phyloP scores from a whole-genome alignment of 2,888 invertebrate species.

The Hermaeophaga mercurialis region DNA sequence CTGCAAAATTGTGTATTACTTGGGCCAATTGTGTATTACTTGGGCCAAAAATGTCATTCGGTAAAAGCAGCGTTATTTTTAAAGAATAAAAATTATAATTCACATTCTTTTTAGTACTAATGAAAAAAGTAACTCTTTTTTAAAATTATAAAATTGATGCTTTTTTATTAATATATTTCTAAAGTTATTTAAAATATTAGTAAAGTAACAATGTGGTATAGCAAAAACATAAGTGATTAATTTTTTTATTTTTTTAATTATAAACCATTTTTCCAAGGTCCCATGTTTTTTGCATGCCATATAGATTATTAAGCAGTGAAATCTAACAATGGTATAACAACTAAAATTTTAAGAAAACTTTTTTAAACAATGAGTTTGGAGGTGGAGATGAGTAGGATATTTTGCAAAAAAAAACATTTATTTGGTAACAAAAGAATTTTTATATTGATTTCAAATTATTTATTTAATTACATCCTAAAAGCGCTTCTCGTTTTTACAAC shows the following conservation, averaged over 20 bases:
- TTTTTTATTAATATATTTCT: too few relatives aligned
- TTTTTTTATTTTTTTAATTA: not conserved
- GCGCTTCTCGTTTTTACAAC: too few relatives aligned
- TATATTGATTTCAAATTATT: too few relatives aligned
- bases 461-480: too few relatives aligned
- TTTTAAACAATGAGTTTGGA: conserved; percentile 15
- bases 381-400: not conserved
- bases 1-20: too few relatives aligned
- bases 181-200: too few relatives aligned
- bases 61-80: too few relatives aligned
- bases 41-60: too few relatives aligned
- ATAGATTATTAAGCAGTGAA: not conserved
- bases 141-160: not conserved
- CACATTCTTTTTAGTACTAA: not conserved
- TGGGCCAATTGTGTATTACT: too few relatives aligned
- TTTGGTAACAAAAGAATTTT: too few relatives aligned
- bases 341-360: not conserved
- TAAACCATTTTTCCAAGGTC: not conserved
- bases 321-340: conserved; percentile 12
- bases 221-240: not conserved
- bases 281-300: not conserved
- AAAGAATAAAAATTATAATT: not conserved
- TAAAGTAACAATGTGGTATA: not conserved
- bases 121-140: conserved; percentile 2
- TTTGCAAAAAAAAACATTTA: not conserved